phyloP scores from a whole-genome alignment of 1,140 invertebrate genomes.

The Pseudachorutes palmiensis region DNA sequence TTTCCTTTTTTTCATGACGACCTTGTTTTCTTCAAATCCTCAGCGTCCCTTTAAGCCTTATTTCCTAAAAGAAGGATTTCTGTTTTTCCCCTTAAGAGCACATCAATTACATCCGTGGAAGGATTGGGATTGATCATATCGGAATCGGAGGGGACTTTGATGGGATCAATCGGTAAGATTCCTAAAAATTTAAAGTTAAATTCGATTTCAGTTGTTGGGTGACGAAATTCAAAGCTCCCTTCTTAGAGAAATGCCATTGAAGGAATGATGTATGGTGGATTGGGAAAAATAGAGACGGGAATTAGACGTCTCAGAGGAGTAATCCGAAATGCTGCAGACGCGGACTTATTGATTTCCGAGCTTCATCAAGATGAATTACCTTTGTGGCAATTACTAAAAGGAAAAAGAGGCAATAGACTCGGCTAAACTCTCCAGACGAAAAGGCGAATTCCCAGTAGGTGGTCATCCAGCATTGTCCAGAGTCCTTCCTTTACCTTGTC shows the following conservation, averaged over 20 bases:
- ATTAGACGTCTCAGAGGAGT: not conserved
- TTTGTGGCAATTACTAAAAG: not conserved
- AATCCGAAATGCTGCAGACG: not conserved
- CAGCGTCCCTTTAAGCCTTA: too few relatives aligned
- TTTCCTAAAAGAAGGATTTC: too few relatives aligned
- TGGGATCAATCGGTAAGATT: slow-evolving; percentile 69
- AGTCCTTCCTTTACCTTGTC: not conserved
- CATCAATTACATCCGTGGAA: slow-evolving; percentile 71
- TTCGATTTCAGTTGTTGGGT: not conserved
- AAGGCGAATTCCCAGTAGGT: slow-evolving; percentile 6
- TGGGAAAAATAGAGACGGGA: not conserved
- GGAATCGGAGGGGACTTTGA: slow-evolving; percentile 80
- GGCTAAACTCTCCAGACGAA: not conserved
- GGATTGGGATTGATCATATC: slow-evolving; percentile 78
- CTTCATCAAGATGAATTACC: slow-evolving; percentile 10
- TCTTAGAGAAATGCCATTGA: not conserved
- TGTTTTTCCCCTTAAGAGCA: slow-evolving; percentile 66
- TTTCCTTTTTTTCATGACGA: too few relatives aligned
- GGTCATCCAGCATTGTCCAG: not conserved
- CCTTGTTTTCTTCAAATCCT: too few relatives aligned
- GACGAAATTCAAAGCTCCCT: not conserved
- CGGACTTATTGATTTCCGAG: not conserved
- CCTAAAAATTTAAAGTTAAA: too few relatives aligned
- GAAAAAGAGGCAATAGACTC: slow-evolving; percentile 10
- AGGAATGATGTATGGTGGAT: not conserved